A percentile compares a stretch with the other conserved stretches of the same genome.
phyloP scores from a whole-genome alignment of 2,113 vertebrate species.

The Pseudois nayaur region DNA sequence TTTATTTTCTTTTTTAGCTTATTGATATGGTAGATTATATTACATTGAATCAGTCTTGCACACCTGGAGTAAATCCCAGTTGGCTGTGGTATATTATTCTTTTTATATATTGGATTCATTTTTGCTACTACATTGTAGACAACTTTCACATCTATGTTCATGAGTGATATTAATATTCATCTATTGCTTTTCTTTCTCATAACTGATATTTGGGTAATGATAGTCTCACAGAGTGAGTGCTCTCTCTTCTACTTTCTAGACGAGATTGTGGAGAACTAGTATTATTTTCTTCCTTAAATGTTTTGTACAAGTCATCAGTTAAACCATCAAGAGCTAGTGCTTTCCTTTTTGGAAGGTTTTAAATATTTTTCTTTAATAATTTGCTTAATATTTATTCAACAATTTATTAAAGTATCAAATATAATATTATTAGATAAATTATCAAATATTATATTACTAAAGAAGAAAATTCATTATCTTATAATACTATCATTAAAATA shows the following conservation, averaged over 20 bases:
- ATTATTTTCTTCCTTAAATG: background rate
- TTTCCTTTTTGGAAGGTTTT: background rate
- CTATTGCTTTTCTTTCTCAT: background rate
- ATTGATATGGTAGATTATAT: background rate
- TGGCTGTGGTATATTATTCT: background rate
- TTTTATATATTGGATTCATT: background rate
- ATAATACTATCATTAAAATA: background rate
- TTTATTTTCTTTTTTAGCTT: background rate
- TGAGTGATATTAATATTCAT: background rate
- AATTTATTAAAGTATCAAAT: background rate
- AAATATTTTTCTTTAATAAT: background rate
- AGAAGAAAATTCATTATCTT: background rate
- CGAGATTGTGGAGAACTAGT: background rate
- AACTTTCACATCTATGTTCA: background rate
- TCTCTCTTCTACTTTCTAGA: background rate
- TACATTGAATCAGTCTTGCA: background rate
- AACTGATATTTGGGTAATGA: background rate
- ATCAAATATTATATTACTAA: background rate
- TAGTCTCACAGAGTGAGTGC: background rate
- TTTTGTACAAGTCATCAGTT: background rate
- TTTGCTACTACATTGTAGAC: background rate
- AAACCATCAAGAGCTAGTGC: background rate
- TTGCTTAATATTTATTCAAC: background rate
- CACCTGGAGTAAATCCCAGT: background rate
- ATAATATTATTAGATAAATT: background rate